phyloP scores from a whole-genome alignment of 2,888 invertebrate genomes.

The Ferdinandea cuprea region DNA sequence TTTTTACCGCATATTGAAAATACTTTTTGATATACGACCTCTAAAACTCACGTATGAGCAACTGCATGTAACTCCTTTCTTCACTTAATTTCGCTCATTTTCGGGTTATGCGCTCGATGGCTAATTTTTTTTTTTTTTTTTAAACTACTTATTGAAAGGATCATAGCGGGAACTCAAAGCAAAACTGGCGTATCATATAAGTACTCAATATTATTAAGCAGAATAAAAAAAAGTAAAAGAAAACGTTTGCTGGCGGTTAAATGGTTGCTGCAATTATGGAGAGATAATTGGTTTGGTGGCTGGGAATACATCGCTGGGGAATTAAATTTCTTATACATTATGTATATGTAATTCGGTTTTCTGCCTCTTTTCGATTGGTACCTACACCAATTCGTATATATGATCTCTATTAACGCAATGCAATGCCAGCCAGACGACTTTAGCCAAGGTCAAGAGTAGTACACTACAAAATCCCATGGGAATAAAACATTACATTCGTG shows the following conservation, averaged over 20 bases:
- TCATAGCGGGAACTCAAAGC: constrained; percentile 35
- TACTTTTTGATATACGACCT: too few relatives aligned
- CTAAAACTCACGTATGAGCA: too few relatives aligned
- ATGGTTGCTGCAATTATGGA: constrained; percentile 57
- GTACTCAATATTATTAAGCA: too few relatives aligned
- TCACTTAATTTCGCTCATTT: too few relatives aligned
- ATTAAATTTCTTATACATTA: constrained; percentile 55
- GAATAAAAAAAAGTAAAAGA: background rate
- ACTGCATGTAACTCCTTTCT: too few relatives aligned
- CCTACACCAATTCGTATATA: background rate
- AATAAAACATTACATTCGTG: constrained; percentile 20
- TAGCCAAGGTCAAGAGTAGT: constrained; percentile 59
- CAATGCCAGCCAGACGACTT: constrained; percentile 53
- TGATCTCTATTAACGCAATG: constrained; percentile 32
- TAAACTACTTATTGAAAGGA: constrained; percentile 32
- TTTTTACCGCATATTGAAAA: too few relatives aligned
- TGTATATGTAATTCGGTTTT: constrained; percentile 26
- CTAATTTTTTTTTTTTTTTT: too few relatives aligned
- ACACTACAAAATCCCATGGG: constrained; percentile 49
- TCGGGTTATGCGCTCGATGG: too few relatives aligned
- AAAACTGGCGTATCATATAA: constrained; percentile 11
- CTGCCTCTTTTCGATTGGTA: background rate
- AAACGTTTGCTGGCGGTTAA: constrained; percentile 12
- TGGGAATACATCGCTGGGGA: constrained; percentile 60
- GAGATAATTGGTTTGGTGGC: constrained; percentile 68